Evolutionary conservation across 2,888 invertebrate species (phyloP).

Genomic region (Alcis repandata): DNA sequence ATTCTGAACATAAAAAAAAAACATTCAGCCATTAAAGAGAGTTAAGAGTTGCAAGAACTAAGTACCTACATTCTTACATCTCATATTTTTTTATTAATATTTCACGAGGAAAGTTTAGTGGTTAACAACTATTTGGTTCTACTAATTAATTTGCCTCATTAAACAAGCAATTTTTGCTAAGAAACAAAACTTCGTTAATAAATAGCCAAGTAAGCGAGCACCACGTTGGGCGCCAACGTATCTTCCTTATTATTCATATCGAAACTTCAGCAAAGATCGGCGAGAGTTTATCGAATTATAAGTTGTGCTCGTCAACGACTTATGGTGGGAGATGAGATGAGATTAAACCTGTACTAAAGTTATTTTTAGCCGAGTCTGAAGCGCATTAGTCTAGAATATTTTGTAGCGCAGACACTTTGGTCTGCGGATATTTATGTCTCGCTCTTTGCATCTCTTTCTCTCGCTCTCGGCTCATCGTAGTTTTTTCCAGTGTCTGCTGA

Average conservation of each 20-base stretch:
- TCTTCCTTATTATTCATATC: slow-evolving; percentile 74
- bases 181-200: slow-evolving; percentile 39
- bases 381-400: not conserved
- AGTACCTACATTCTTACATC: too few relatives aligned
- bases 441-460: not conserved
- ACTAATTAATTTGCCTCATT: not conserved
- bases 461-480: not conserved
- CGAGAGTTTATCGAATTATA: slow-evolving; percentile 74
- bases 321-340: slow-evolving; percentile 22
- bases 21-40: too few relatives aligned
- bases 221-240: slow-evolving; percentile 72
- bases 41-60: too few relatives aligned
- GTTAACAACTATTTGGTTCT: not conserved
- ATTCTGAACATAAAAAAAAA: too few relatives aligned
- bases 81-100: too few relatives aligned
- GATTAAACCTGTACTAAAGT: slow-evolving; percentile 21
- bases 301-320: slow-evolving; percentile 62
- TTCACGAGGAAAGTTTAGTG: too few relatives aligned
- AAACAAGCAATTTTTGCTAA: slow-evolving; percentile 11
- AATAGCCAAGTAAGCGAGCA: slow-evolving; percentile 48
- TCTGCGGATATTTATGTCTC: not conserved
- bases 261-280: slow-evolving; percentile 69
- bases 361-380: not conserved
- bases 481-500: not conserved
- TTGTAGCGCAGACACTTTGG: too few relatives aligned